Base-by-base conservation (phyloP, 2,888 invertebrate genomes). In the Lysandra coridon region DNA sequence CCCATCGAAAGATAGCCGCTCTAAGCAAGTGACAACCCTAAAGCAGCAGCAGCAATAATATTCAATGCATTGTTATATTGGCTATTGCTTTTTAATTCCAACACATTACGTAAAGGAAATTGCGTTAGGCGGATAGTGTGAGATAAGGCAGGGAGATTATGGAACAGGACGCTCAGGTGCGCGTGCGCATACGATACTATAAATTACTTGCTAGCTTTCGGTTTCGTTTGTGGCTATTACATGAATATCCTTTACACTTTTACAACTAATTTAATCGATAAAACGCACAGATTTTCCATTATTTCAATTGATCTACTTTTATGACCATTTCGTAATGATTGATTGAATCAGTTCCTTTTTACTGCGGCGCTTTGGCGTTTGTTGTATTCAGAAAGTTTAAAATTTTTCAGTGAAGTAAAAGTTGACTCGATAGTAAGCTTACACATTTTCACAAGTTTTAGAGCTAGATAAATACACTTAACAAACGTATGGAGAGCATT, bases 71-170 rank as follows among this genome's bases (percentile, higher is more conserved):
- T 76, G 76, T 76, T 76, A 76, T 57, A 76, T 76, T 53, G 53
- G 76, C 49, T 76, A 76, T 76, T 76, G 57, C 49, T 76, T 76
- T 76, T 76, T 76, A 76, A 76, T 76, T 57, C 12, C 23, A 23
- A 74, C 44, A 74, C 53, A 53, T 76, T 76, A 76, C 76, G 76
- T 76, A 76, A 76, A 76, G 76, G 53, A 76, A 30, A 76, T 76
- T 53, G 53, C 76, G 76, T 37, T 53, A 76, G 14, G 53, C 49
- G 49, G 49, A 75, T 49, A 30, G 69, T 17, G 76, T 37, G 76
- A 33, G 76, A 76, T 76, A 76, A 76, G 75, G 73, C 53, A 30
- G 4, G 17, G 2, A n/a, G 76, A 76, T 76, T 76, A 76, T 57
- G 57, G 33, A 76, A 76, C 76, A 76, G 76, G 76, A 76, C 57